A percentile compares a stretch with the other conserved stretches of the same genome.
These are phyloP conservation scores for Protaetia brevitarsis DNA, from an alignment of 1,140 invertebrate genomes.

Conservation along the genomic window DNA sequence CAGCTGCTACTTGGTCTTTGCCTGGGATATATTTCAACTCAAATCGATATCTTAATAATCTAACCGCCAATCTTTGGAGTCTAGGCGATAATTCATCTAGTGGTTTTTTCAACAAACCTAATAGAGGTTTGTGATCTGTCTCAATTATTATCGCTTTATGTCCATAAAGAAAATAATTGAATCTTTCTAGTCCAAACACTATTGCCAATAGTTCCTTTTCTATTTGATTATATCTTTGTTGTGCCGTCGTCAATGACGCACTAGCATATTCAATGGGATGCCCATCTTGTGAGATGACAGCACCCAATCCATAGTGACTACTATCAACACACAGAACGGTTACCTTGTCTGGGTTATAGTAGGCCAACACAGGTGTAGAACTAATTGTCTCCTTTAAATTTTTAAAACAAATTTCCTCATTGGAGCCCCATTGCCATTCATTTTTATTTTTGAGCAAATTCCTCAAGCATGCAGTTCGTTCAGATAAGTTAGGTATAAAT, in stretches of 20 bases:
- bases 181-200: slow-evolving; percentile 48
- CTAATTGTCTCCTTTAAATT: background rate
- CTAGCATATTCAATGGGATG: slow-evolving; percentile 44
- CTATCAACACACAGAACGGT: slow-evolving; percentile 17
- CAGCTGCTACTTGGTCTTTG: slow-evolving; percentile 40
- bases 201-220: slow-evolving; percentile 54
- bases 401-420: slow-evolving; percentile 2
- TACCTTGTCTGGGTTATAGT: background rate
- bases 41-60: slow-evolving; percentile 45
- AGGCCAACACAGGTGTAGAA: background rate
- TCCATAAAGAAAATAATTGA: slow-evolving; percentile 47
- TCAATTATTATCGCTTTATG: slow-evolving; percentile 40
- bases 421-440: slow-evolving; percentile 1
- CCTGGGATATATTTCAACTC: slow-evolving; percentile 41
- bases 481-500: slow-evolving; percentile 27
- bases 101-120: slow-evolving; percentile 22
- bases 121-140: slow-evolving; percentile 39
- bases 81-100: slow-evolving; percentile 42
- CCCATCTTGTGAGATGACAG: slow-evolving; percentile 34
- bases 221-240: slow-evolving; percentile 44
- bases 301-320: slow-evolving; percentile 31
- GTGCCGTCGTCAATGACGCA: slow-evolving; percentile 29
- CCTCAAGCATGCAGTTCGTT: background rate
- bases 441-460: background rate
- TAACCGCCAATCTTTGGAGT: slow-evolving; percentile 46